These are phyloP conservation scores for Microplitis manilae DNA, from an alignment of 2,888 invertebrate species.

Conservation along the genomic window DNA sequence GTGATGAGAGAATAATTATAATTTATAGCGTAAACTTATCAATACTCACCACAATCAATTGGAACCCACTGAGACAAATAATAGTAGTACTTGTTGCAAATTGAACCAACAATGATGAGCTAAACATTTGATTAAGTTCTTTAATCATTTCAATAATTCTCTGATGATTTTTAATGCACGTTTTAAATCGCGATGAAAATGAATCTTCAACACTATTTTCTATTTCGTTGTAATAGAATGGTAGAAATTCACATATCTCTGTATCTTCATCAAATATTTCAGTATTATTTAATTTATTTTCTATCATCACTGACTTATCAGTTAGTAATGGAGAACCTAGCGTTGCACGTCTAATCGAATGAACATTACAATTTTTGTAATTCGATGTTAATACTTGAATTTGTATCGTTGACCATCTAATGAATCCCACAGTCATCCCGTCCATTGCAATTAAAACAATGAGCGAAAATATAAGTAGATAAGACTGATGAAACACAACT, in stretches of 20 bases:
- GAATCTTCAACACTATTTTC: slow-evolving; percentile 30
- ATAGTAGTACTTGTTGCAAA: slow-evolving; percentile 61
- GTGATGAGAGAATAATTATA: too few species aligned
- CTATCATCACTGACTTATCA: neutral
- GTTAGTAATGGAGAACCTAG: neutral
- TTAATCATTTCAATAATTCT: slow-evolving; percentile 51
- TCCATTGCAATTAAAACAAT: slow-evolving; percentile 57
- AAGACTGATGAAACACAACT: slow-evolving; percentile 51
- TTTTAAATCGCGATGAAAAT: slow-evolving; percentile 42
- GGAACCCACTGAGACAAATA: slow-evolving; percentile 64
- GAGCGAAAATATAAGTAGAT: slow-evolving; percentile 48
- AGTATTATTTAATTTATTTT: neutral
- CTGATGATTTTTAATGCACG: slow-evolving; percentile 56
- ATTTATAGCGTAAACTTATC: neutral
- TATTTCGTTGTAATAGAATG: slow-evolving; percentile 41
- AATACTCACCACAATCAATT: slow-evolving; percentile 56
- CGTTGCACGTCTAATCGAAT: neutral
- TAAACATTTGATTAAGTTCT: slow-evolving; percentile 56
- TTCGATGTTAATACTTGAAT: neutral
- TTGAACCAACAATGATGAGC: slow-evolving; percentile 57
- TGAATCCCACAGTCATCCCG: slow-evolving; percentile 27
- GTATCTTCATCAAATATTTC: neutral
- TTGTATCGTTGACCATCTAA: neutral
- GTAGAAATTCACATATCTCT: slow-evolving; percentile 34
- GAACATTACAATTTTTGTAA: neutral